Percentiles rank a stretch among this genome's conserved stretches.
These are phyloP conservation scores for Sylvia atricapilla DNA, from an alignment of 2,113 vertebrate species.

Conservation along the genomic window DNA sequence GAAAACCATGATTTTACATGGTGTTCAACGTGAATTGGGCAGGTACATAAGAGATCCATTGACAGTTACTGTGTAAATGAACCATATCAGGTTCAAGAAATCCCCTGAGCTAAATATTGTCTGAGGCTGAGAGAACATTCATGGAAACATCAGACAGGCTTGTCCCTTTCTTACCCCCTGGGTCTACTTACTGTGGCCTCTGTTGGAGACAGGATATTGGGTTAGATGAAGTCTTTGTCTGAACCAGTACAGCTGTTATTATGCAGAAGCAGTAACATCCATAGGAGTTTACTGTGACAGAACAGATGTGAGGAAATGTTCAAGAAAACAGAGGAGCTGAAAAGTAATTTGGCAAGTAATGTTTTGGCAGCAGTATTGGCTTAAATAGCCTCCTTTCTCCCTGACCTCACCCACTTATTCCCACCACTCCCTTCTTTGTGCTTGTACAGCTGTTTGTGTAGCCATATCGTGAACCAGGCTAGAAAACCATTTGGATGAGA, in stretches of 20 bases:
- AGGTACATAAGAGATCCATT: neutral
- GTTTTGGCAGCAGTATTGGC: neutral
- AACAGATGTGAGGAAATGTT: slow-evolving; percentile 44
- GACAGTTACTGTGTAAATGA: neutral
- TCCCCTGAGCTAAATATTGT: neutral
- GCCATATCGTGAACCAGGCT: neutral
- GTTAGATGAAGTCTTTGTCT: neutral
- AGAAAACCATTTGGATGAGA: neutral
- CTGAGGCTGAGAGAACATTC: neutral
- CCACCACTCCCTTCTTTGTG: slow-evolving; percentile 48
- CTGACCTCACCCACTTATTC: slow-evolving; percentile 49
- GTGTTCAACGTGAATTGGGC: neutral
- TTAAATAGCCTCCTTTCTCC: slow-evolving; percentile 24
- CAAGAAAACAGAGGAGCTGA: slow-evolving; percentile 31
- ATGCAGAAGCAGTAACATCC: neutral
- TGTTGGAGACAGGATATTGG: slow-evolving; percentile 22
- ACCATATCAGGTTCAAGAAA: neutral
- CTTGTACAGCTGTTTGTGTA: slow-evolving; percentile 39
- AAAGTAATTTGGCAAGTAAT: slow-evolving; percentile 36
- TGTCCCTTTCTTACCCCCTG: neutral
- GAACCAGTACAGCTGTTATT: slow-evolving; percentile 28
- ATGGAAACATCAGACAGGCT: neutral
- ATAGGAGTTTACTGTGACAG: slow-evolving; percentile 1
- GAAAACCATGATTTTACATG: neutral
- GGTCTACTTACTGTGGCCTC: neutral